These are phyloP conservation scores for Pristionchus mayeri DNA, from an alignment of 2,888 invertebrate genomes.

Conservation along the genomic window DNA sequence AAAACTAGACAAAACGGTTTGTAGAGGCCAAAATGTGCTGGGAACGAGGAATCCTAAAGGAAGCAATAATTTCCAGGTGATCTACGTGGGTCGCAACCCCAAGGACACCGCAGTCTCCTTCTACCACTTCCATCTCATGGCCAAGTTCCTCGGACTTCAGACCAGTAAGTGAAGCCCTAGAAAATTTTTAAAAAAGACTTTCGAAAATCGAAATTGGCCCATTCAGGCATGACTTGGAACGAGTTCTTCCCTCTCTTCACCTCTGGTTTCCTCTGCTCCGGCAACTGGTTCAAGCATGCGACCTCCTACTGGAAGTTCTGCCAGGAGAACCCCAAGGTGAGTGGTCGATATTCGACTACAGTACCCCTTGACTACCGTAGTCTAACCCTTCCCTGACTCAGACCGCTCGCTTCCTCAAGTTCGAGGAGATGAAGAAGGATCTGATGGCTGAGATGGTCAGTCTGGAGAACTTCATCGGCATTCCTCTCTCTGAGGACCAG, in stretches of 20 bases:
- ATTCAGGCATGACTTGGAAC: constrained; percentile 73
- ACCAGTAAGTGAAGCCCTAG: not conserved
- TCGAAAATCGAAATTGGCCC: not conserved
- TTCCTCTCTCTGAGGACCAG: constrained; percentile 78
- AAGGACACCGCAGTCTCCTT: constrained; percentile 78
- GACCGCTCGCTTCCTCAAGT: constrained; percentile 71
- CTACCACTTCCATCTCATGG: constrained; percentile 76
- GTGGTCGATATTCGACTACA: not conserved
- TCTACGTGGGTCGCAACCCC: constrained; percentile 78
- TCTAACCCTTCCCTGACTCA: too few relatives aligned
- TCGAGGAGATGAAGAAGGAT: constrained; percentile 80
- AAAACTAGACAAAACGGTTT: not conserved
- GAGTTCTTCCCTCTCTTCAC: constrained; percentile 77
- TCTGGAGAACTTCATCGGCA: constrained; percentile 85
- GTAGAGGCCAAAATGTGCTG: not conserved
- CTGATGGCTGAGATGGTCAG: constrained; percentile 82
- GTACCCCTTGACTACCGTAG: too few relatives aligned
- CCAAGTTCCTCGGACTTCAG: constrained; percentile 76
- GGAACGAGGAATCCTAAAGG: too few relatives aligned
- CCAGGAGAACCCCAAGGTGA: constrained; percentile 72
- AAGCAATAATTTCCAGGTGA: constrained; percentile 74
- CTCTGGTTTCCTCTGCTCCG: constrained; percentile 77
- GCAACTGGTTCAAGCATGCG: constrained; percentile 78
- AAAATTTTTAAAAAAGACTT: not conserved
- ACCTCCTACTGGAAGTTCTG: constrained; percentile 76